Evolutionary conservation across 2,113 vertebrate genomes (phyloP).

Genomic region (Rhizomys pruinosus): DNA sequence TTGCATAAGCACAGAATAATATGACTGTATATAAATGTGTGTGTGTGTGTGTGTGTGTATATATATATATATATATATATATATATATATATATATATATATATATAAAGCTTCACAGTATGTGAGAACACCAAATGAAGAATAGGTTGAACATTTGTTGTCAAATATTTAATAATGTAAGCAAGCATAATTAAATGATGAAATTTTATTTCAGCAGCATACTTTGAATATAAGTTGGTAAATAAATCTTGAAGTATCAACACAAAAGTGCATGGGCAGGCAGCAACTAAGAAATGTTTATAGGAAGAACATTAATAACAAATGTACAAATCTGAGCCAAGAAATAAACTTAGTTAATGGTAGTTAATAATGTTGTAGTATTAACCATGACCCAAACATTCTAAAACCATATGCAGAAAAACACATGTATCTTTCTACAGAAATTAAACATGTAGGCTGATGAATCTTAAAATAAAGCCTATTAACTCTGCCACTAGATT

Average conservation of each 20-base stretch:
- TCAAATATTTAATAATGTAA: neutral
- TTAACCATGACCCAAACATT: conserved; percentile 1
- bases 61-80: neutral
- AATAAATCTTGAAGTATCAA: neutral
- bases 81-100: neutral
- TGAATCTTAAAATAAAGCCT: conserved; percentile 61
- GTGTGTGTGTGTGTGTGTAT: too few species aligned
- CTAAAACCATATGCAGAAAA: conserved; percentile 12
- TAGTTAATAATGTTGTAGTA: neutral
- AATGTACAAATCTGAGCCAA: conserved; percentile 53
- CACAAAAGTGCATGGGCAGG: conserved; percentile 45
- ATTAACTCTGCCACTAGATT: neutral
- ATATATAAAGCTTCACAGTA: neutral
- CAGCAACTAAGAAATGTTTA: too few species aligned
- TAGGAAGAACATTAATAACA: conserved; percentile 50
- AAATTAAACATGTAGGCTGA: conserved; percentile 16
- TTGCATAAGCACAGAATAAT: conserved; percentile 26
- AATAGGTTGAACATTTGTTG: conserved; percentile 23
- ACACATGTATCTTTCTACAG: conserved; percentile 44
- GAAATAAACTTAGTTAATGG: conserved; percentile 38
- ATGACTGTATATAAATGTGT: conserved; percentile 36
- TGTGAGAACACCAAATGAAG: conserved; percentile 2
- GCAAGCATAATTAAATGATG: conserved; percentile 52
- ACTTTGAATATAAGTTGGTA: conserved; percentile 54
- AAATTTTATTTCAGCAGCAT: conserved; percentile 63